Evolutionary conservation across 2,113 vertebrate species (phyloP), one percentile per base, ranked within the genome.

Genomic region (Corythoichthys haematopterus): DNA sequence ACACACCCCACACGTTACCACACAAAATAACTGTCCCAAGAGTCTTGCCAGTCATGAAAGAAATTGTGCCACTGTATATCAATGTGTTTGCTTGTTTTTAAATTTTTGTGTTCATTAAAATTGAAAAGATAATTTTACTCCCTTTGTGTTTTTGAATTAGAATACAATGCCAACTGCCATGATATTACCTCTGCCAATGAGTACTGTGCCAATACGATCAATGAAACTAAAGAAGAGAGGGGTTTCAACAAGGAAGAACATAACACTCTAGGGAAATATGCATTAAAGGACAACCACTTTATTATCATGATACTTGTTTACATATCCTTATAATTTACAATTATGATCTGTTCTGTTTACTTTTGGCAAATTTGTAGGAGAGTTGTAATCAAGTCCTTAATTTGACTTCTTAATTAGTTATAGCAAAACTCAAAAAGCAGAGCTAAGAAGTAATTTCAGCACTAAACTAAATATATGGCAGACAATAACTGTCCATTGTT

Each of bases 1-100:
- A 43, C 6, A 43, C 6, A 3, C 2, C 9, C 40, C 20, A 28
- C 20, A 28, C 20, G 20, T 28, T 28, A 28, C 20, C 20, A 28
- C 20, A 28, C 33, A 33, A 85, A 79, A 80, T 85, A 88, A 84
- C 82, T 86, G 86, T 77, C 65, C 64, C 80, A 62, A 59, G 68
- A 62, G 70, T 59, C 16, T 0, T 45, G 60, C 40, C 38, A 72
- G 63, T 55, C 46, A 40, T 33, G 0, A 45, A 9, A 61, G 28
- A 55, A 51, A 71, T 69, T 33, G 20, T 46, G 53, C 5, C 11
- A 12, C 40, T 43, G 40, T 43, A 43, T n/a, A 36, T 47, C 9
- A 72, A 69, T 60, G 15, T 55, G 40, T 64, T 15, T 64, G 6
- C 33, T 74, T 57, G 74, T 69, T 72, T 65, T 66, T 6, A 0